phyloP scores from a whole-genome alignment of 2,888 invertebrate species.

The Hyppa rectilinea region DNA sequence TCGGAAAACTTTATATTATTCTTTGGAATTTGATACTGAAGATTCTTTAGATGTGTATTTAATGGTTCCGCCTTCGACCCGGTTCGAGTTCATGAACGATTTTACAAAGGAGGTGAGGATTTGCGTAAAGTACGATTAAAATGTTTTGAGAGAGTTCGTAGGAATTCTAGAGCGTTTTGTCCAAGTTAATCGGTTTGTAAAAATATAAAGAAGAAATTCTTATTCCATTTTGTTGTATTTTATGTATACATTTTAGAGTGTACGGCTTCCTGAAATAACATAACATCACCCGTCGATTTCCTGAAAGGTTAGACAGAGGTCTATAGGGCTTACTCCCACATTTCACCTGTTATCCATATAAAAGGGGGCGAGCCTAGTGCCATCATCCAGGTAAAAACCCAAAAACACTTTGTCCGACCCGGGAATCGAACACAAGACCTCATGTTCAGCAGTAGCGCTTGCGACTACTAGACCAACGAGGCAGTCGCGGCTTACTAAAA shows the following conservation, averaged over 20 bases:
- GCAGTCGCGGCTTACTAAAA: not conserved
- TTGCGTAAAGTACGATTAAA: constrained; percentile 34
- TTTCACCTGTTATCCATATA: no score
- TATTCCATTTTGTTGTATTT: not conserved
- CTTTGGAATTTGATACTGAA: constrained; percentile 70
- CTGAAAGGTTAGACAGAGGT: no score
- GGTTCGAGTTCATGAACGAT: constrained; percentile 50
- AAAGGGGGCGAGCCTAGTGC: no score
- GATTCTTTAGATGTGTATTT: constrained; percentile 66
- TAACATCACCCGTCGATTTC: no score
- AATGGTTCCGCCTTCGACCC: constrained; percentile 46
- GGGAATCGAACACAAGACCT: no score
- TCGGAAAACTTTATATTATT: constrained; percentile 70
- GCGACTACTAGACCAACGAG: no score
- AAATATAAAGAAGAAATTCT: not conserved
- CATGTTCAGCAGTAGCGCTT: no score
- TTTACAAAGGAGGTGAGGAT: constrained; percentile 40
- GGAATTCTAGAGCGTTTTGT: constrained; percentile 10
- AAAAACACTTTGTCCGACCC: no score
- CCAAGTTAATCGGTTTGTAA: not conserved
- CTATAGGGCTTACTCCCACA: no score
- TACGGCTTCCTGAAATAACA: not conserved
- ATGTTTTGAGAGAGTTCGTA: constrained; percentile 35
- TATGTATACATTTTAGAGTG: not conserved
- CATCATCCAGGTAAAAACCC: no score